Evolutionary conservation across 1,140 invertebrate genomes (phyloP).

Genomic region (Trachymyrmex cornetzi): DNA sequence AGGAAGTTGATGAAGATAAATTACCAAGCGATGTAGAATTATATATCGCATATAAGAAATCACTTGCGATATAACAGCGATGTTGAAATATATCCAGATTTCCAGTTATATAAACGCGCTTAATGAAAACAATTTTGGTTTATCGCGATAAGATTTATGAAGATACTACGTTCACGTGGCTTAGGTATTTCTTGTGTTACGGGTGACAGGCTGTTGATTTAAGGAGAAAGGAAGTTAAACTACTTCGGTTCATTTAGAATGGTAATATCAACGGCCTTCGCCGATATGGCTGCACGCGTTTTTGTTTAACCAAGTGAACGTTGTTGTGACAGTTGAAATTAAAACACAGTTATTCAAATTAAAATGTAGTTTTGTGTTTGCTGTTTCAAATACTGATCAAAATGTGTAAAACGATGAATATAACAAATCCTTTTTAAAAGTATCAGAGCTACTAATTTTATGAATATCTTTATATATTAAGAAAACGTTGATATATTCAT

Average conservation of each 20-base stretch:
- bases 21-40: not conserved
- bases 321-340: not conserved
- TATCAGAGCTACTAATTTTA: not conserved
- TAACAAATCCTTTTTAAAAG: not conserved
- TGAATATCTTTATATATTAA: not conserved
- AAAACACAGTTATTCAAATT: not conserved
- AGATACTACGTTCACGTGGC: not conserved
- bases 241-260: slow-evolving; percentile 22
- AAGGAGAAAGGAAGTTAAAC: slow-evolving; percentile 43
- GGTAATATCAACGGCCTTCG: slow-evolving; percentile 35
- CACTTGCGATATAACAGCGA: not conserved
- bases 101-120: not conserved
- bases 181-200: not conserved
- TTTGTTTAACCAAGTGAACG: slow-evolving; percentile 4
- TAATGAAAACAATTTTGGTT: slow-evolving; percentile 20
- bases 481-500: not conserved
- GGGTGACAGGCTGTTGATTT: not conserved
- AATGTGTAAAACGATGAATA: not conserved
- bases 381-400: not conserved
- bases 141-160: not conserved
- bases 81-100: not conserved
- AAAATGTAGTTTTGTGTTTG: not conserved
- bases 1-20: slow-evolving; percentile 2
- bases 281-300: not conserved
- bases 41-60: not conserved